These are phyloP conservation scores for Diachasma alloeum DNA, from an alignment of 1,140 invertebrate species.

Conservation along the genomic window DNA sequence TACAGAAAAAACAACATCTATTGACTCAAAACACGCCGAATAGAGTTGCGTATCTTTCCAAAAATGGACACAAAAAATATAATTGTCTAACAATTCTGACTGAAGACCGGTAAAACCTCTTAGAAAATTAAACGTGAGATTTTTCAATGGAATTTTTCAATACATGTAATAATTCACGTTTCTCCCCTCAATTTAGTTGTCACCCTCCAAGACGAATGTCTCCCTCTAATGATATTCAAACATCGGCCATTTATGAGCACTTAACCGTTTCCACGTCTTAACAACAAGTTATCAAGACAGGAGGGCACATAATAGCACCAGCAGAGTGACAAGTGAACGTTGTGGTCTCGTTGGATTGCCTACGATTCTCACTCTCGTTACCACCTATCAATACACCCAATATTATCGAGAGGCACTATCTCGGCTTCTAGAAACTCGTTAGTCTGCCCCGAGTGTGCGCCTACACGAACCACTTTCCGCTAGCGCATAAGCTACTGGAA, in stretches of 20 bases:
- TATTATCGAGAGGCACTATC: neutral
- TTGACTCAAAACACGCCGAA: too few species aligned
- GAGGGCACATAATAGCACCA: neutral
- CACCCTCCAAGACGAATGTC: neutral
- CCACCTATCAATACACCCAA: neutral
- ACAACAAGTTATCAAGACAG: neutral
- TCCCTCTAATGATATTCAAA: neutral
- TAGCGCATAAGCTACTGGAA: neutral
- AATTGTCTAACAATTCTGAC: too few species aligned
- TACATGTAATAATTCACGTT: too few species aligned
- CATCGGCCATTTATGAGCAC: neutral
- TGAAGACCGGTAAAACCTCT: too few species aligned
- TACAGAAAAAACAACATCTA: too few species aligned
- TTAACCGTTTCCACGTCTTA: neutral
- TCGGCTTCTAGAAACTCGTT: slow-evolving; percentile 1
- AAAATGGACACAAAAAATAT: too few species aligned
- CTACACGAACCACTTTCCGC: neutral
- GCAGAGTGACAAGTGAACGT: neutral
- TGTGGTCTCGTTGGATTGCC: neutral
- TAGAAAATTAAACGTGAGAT: too few species aligned
- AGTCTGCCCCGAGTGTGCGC: neutral
- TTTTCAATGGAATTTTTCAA: too few species aligned
- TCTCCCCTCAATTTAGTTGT: neutral
- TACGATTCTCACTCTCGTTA: neutral
- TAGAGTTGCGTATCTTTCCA: too few species aligned